Percentiles rank a stretch among this genome's conserved stretches.
These are phyloP conservation scores for Athene noctua DNA, from an alignment of 2,113 vertebrate species.

Conservation along the genomic window DNA sequence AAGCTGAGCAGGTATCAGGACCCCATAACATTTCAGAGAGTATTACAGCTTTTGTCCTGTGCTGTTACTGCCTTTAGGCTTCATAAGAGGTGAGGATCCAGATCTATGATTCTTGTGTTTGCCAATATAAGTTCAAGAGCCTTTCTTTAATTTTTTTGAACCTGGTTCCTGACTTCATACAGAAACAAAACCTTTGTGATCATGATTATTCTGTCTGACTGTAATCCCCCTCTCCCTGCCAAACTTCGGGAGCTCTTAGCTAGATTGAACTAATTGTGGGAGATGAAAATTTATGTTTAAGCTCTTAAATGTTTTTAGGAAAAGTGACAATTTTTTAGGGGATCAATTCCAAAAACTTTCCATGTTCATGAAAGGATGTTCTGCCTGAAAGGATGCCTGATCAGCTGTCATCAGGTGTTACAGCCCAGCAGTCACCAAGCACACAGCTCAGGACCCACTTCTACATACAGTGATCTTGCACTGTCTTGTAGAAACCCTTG, in stretches of 20 bases:
- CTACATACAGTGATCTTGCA: not conserved
- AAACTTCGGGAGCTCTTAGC: not conserved
- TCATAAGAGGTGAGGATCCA: not conserved
- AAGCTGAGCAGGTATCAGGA: not conserved
- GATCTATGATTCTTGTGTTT: not conserved
- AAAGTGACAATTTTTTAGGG: not conserved
- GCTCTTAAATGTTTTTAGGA: not conserved
- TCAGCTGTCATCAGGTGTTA: not conserved
- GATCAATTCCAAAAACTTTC: fast-evolving
- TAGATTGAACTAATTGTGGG: not conserved
- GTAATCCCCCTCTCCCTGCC: not conserved
- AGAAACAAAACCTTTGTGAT: not conserved
- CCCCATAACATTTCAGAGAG: not conserved
- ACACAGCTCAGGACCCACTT: not conserved
- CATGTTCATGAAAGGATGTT: not conserved
- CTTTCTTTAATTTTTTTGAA: not conserved
- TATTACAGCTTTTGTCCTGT: not conserved
- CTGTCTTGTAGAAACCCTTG: not conserved
- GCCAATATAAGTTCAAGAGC: not conserved
- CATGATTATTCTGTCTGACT: not conserved
- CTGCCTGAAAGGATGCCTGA: not conserved
- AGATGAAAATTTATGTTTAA: not conserved
- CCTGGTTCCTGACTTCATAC: not conserved
- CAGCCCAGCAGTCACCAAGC: not conserved
- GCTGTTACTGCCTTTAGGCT: not conserved